Conservation (phyloP, 2,113 vertebrate genomes). For the Vulpes ferrilata region DNA sequence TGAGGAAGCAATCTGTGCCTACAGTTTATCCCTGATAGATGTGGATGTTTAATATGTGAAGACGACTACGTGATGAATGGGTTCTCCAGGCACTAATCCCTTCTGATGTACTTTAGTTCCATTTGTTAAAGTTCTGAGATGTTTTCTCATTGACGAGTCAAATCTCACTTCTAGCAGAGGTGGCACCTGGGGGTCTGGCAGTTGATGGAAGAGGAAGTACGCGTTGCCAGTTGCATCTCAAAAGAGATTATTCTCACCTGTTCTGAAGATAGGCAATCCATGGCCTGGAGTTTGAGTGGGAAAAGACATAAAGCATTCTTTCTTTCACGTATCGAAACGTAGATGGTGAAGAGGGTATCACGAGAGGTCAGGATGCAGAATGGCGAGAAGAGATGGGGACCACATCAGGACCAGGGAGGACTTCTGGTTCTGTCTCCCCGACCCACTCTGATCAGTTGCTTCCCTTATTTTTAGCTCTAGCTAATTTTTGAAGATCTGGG, state of each 20-base stretch:
- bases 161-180: not conserved
- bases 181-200: not conserved
- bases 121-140: not conserved
- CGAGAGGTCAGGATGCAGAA: not conserved
- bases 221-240: not conserved
- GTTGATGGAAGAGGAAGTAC: not conserved
- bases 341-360: not conserved
- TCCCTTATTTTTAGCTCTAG: not conserved
- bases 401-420: not conserved
- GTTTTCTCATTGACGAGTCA: not conserved
- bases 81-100: not conserved
- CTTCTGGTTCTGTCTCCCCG: not conserved
- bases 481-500: not conserved
- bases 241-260: not conserved
- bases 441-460: not conserved
- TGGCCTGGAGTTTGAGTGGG: not conserved
- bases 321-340: not conserved
- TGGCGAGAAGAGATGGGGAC: rapidly evolving
- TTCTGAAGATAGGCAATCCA: not conserved
- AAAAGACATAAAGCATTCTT: not conserved
- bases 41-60: not conserved
- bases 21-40: not conserved
- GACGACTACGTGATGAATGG: not conserved
- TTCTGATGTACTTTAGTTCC: not conserved
- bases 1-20: not conserved